Evolutionary conservation across 2,113 vertebrate species (phyloP), one percentile per base, ranked within the genome.

Genomic region (Zosterops lateralis): DNA sequence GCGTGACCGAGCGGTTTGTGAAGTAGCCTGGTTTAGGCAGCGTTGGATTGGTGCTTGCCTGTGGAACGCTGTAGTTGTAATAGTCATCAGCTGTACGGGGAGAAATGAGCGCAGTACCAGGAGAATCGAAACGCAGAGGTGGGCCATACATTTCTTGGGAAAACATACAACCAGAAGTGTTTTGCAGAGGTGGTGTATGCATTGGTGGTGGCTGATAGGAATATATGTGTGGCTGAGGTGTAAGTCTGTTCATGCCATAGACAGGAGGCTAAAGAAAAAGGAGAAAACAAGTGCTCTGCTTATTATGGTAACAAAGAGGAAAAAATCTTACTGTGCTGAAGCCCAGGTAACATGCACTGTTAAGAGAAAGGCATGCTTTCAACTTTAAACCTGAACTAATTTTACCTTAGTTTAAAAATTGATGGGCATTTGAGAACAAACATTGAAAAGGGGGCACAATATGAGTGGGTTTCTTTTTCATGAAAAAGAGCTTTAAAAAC

Each of bases 21-120:
- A 99, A 99, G 95, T 99, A 99, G 14, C 99, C 99, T 61, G 99
- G 99, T 92, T 99, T 99, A 72, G 99, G 99, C 51, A 99, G 95
- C 4, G 98, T 96, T 57, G 99, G 99, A 89, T 99, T 99, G 65
- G 98, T 98, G 78, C 96, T 98, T 77, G 98, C 97, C 64, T 98
- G 99, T 28, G 98, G 97, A 93, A 98, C 98, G 57, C 96, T 98
- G 61, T 99, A 99, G 93, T 97, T 98, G 83, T 99, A 99, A 94
- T 98, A 99, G 83, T 99, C 99, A 78, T 99, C 99, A 94, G 97
- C 97, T 60, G 97, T 98, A 86, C 98, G 99, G 32, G 99, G 99
- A 26, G 99, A 99, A 40, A 99, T 98, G 32, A 99, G 97, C 40
- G 97, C 97, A 50, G 99, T 97, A 84, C 98, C 98, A 91, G 98